Evolutionary conservation across 2,113 vertebrate species (phyloP).

Genomic region (Sarotherodon lohbergeri): DNA sequence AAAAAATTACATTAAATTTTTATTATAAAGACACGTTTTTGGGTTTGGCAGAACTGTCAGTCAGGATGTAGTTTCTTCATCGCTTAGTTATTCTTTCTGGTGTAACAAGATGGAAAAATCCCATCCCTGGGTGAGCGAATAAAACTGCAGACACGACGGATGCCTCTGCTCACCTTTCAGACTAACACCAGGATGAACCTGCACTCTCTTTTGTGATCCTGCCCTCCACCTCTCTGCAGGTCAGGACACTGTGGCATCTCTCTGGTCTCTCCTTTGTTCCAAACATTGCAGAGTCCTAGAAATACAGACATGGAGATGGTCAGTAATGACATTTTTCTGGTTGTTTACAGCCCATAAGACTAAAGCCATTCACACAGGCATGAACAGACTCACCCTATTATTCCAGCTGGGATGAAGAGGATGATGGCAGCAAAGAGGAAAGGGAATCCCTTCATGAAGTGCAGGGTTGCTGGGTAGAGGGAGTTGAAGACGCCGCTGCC

Average conservation of each 20-base stretch:
- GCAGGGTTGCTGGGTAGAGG: slow-evolving; percentile 84
- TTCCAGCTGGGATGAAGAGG: slow-evolving; percentile 81
- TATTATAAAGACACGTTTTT: background rate
- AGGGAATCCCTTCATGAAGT: slow-evolving; percentile 90
- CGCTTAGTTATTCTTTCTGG: background rate
- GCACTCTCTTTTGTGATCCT: background rate
- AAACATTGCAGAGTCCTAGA: slow-evolving; percentile 74
- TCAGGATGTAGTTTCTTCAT: background rate
- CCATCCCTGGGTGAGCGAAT: background rate
- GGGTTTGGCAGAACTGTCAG: background rate
- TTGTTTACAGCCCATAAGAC: background rate
- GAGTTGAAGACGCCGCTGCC: slow-evolving; percentile 85
- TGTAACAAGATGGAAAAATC: background rate
- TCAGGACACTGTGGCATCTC: slow-evolving; percentile 35
- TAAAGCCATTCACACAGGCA: background rate
- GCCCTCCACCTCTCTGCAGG: background rate
- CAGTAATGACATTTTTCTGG: background rate
- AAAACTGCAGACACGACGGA: background rate
- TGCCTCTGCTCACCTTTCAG: background rate
- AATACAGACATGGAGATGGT: background rate
- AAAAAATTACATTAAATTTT: background rate
- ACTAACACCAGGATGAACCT: background rate
- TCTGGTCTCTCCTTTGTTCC: slow-evolving; percentile 47
- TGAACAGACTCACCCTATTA: slow-evolving; percentile 81
- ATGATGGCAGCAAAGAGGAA: slow-evolving; percentile 86